phyloP scores from a whole-genome alignment of 1,140 invertebrate species.

The Lamellibrachia luymesi region DNA sequence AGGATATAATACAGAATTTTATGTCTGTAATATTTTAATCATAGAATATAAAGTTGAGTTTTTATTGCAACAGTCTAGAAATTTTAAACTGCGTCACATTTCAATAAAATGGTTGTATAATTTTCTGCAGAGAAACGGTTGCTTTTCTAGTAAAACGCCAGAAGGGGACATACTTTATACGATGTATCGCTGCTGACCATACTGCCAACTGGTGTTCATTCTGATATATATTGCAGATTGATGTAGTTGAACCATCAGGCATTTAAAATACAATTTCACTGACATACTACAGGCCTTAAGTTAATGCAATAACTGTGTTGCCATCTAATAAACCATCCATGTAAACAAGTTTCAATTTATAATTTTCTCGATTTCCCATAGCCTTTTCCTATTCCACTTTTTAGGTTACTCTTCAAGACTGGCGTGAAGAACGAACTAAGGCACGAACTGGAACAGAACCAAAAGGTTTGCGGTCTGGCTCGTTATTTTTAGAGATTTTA shows the following conservation, averaged over 20 bases:
- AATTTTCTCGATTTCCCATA: no score
- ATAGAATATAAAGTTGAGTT: background rate
- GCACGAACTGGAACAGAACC: constrained; percentile 56
- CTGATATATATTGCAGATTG: no score
- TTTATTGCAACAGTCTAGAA: no score
- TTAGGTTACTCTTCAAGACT: constrained; percentile 49
- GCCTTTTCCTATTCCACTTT: background rate
- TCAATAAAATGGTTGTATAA: no score
- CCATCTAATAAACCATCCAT: background rate
- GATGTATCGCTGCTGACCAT: background rate
- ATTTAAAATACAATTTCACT: no score
- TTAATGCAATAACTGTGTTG: background rate
- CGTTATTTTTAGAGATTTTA: background rate
- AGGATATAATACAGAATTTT: no score
- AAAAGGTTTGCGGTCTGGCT: constrained; percentile 44
- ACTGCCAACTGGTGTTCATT: no score
- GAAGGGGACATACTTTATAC: no score
- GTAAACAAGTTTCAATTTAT: background rate
- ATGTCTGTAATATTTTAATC: background rate
- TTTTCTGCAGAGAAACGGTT: no score
- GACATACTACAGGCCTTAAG: no score
- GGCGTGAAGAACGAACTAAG: constrained; percentile 46
- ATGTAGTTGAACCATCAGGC: no score
- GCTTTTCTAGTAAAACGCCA: background rate
- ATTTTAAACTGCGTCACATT: no score